Base-by-base conservation (phyloP, 1,140 invertebrate species). In the Cherax quadricarinatus region DNA sequence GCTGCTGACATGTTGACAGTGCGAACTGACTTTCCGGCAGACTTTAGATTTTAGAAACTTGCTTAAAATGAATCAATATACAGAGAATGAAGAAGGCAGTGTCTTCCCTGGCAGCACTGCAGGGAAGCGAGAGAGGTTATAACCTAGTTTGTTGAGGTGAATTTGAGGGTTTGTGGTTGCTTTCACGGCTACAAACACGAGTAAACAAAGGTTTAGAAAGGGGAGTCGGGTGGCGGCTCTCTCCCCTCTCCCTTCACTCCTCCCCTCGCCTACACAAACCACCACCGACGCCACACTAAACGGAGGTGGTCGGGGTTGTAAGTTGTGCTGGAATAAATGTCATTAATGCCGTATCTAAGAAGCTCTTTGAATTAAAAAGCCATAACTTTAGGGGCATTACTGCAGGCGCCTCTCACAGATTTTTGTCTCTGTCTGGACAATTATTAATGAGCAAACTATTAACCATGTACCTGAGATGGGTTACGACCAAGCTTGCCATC, bases 101-200 rank as follows among this genome's bases (percentile, higher is more conserved):
- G 14, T 57, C 7, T 18, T 48, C 51, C 62, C 41, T 90, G 89
- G 89, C 82, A 90, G 79, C 89, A 57, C 89, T 90, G 89, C 18
- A 51, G 66, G 79, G 57, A 85, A 18, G 49, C 57, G 62, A 75
- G 89, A 91, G 89, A 91, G 89, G 89, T 91, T 91, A 86, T 91
- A 91, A 91, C 89, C 89, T 70, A 91, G 89, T 91, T 91, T 91
- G 89, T 91, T 80, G 89, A 91, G 89, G 89, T 91, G 89, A 91
- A 91, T 86, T 91, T 86, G 89, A 91, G 89, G 89, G 89, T 53
- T 62, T 86, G 89, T 85, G 89, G 89, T 80, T 91, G 89, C 89
- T 86, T 86, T 91, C 89, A 85, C 89, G n/a, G 73, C 89, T 86
- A 86, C 84, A 80, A 91, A 91, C 89, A 91, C 30, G 84, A 86